phyloP scores from a whole-genome alignment of 2,888 invertebrate species.

The Eulithis prunata region DNA sequence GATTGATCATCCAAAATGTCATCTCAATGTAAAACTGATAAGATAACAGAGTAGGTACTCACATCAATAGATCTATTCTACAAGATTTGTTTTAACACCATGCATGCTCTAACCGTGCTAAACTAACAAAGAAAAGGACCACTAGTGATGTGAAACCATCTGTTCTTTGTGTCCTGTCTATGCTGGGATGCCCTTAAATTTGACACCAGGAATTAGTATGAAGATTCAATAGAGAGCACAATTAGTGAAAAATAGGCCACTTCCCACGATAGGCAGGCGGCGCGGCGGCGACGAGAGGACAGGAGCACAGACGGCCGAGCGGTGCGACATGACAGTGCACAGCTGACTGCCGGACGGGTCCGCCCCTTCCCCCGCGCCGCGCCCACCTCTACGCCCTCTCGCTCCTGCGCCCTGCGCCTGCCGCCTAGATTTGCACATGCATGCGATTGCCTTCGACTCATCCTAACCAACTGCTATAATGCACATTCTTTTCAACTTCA shows the following conservation, averaged over 20 bases:
- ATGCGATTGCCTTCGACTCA: conserved; percentile 43
- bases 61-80: conserved; percentile 32
- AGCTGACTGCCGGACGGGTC: conserved; percentile 78
- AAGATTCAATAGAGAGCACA: conserved; percentile 59
- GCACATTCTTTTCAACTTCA: conserved; percentile 25
- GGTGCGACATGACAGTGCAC: conserved; percentile 77
- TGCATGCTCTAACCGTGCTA: conserved; percentile 31
- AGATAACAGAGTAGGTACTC: conserved; percentile 44
- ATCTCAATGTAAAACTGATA: conserved; percentile 47
- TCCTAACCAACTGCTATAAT: conserved; percentile 38
- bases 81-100: conserved; percentile 33
- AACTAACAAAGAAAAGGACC: conserved; percentile 36
- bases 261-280: conserved; percentile 61
- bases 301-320: conserved; percentile 50
- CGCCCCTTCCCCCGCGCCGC: conserved; percentile 54
- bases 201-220: conserved; percentile 37
- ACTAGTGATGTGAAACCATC: conserved; percentile 21
- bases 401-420: conserved; percentile 60
- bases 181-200: conserved; percentile 14
- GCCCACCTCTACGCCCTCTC: conserved; percentile 52
- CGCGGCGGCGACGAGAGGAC: conserved; percentile 4
- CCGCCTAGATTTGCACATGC: conserved; percentile 55
- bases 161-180: conserved; percentile 16
- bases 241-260: conserved; percentile 64
- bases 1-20: conserved; percentile 45